Conservation (phyloP, 2,113 vertebrate species). For the Chinchilla lanigera region DNA sequence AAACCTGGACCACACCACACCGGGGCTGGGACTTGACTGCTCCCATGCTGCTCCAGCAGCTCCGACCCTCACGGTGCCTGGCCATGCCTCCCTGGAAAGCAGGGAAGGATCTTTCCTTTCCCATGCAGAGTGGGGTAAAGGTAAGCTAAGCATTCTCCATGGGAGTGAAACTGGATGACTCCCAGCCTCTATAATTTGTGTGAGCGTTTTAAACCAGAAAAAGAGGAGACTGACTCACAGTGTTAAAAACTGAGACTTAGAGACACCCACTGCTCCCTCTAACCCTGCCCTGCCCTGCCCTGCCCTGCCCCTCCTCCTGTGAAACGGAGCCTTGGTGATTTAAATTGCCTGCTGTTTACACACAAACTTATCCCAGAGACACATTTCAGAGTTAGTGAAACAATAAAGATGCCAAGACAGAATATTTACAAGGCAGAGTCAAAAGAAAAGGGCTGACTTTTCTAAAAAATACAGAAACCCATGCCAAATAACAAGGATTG, state of each 20-base stretch:
- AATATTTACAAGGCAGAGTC: conserved; percentile 63
- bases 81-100: not conserved
- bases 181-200: not conserved
- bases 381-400: conserved; percentile 37
- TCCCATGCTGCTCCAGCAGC: rapidly evolving
- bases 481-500: conserved; percentile 68
- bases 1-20: not conserved
- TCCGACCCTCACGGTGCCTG: rapidly evolving
- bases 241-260: not conserved
- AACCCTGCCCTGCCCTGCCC: not conserved
- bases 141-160: not conserved
- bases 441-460: conserved; percentile 78
- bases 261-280: not conserved
- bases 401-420: conserved; percentile 65
- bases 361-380: conserved; percentile 58
- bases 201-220: conserved; percentile 1
- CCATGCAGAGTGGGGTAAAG: not conserved
- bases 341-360: conserved; percentile 63
- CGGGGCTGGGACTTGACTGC: not conserved
- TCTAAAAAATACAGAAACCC: conserved; percentile 68
- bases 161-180: not conserved
- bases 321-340: conserved; percentile 8
- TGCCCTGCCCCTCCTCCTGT: not conserved
- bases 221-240: not conserved
- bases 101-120: not conserved